Base-by-base conservation (phyloP, 2,888 invertebrate genomes). In the Acronicta leporina region DNA sequence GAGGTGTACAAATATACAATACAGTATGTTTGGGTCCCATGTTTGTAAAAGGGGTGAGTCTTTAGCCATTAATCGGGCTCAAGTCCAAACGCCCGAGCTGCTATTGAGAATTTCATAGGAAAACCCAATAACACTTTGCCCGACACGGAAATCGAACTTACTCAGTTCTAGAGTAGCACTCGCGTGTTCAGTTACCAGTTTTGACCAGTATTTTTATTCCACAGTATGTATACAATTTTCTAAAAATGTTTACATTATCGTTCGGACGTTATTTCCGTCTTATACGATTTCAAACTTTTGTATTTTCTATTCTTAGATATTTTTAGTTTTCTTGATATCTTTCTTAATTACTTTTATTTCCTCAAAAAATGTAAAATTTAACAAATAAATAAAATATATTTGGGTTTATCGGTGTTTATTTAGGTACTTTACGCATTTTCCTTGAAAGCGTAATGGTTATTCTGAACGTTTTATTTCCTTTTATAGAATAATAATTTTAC, bases 371-470 rank as follows among this genome's bases (percentile, higher is more conserved):
- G 33, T 53, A 10, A 8, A 57, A 45, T 55, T 43, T 57, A 8
- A 9, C 45, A 56, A 73, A 61, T 57, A 1, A 64, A 69, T 30
- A n/a, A 10, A 38, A 41, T 35, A 46, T 52, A 15, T 11, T 45
- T 15, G 5, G 14, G 6, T 27, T 54, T 27, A 41, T 9, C 20
- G 9, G 14, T 15, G 27, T 15, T 16, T 33, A 13, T 16, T n/a
- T 15, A n/a, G n/a, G n/a, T n/a, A 15, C 14, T 30, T 40, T 43
- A 8, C 35, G 10, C 5, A 42, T 56, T 15, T 9, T n/a, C 16
- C 50, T 45, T 33, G 43, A 49, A 40, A 25, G 20, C 25, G 0
- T 25, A 38, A 58, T 65, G 71, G 38, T 65, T 51, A 51, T 71
- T 65, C 52, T 42, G 11, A 56, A 41, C 49, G 54, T 43, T 53